A percentile compares a stretch with the other conserved stretches of the same genome.
Evolutionary conservation across 2,113 vertebrate genomes (phyloP).

Genomic region (Dromaius novaehollandiae): DNA sequence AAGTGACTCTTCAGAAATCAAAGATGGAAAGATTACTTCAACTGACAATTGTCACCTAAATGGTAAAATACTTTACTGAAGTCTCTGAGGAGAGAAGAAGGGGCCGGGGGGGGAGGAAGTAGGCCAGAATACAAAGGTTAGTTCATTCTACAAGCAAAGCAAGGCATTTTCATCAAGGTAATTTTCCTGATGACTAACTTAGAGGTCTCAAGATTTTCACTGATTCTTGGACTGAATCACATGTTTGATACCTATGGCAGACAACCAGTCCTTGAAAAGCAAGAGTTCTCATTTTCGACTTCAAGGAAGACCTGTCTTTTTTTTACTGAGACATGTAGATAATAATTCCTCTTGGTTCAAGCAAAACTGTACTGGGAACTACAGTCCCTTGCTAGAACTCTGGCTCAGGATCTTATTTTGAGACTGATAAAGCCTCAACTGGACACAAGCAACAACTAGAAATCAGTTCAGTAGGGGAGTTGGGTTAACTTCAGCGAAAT

Average conservation of each 20-base stretch:
- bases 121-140: too few species aligned
- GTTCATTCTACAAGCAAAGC: too few species aligned
- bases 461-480: neutral
- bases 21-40: too few species aligned
- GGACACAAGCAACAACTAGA: neutral
- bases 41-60: too few species aligned
- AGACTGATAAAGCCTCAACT: neutral
- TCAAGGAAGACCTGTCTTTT: too few species aligned
- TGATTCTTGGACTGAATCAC: neutral
- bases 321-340: rapidly evolving
- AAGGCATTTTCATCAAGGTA: too few species aligned
- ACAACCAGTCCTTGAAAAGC: neutral
- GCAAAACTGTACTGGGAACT: neutral
- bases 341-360: neutral
- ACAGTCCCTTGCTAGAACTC: neutral
- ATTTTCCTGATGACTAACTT: neutral
- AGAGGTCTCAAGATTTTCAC: neutral
- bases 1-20: neutral
- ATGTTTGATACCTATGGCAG: neutral
- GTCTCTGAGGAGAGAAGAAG: too few species aligned
- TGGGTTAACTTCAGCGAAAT: neutral
- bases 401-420: neutral
- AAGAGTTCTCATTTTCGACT: neutral
- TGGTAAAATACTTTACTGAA: too few species aligned
- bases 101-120: too few species aligned